Evolutionary conservation across 2,888 invertebrate species (phyloP), one percentile per base, ranked within the genome.

Genomic region (Hydraecia micacea): DNA sequence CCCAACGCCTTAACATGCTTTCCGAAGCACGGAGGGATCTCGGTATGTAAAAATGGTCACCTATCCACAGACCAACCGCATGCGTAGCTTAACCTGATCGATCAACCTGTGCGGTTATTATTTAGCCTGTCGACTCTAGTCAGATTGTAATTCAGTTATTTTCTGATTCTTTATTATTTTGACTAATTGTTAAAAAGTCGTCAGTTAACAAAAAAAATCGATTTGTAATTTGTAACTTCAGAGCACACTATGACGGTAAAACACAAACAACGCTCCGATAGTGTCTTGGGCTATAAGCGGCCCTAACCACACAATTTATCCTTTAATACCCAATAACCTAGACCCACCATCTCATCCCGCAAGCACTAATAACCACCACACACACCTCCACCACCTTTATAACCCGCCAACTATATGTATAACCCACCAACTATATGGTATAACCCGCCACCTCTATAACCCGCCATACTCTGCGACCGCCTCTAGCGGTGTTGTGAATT

Each of bases 401-500:
- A 80, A 58, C 74, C 63, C 52, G 52, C 63, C 32, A 65, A 60
- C 60, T n/a, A n/a, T n/a, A 60, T 28, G 9, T 60, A 28, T 60
- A 73, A 58, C 74, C 63, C 46, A 42, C 65, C 36, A 65, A 62
- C 52, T 70, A 13, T n/a, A 60, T 21, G 7, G 7, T 62, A 28
- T 62, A 73, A 62, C 77, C 66, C 55, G 0, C 28, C 13, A 58
- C 28, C 78, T 60, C 63, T 55, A 49, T 67, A 76, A 18, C 60
- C 75, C 83, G 32, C 71, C 62, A 75, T 71, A 79, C 77, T 79
- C 75, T 39, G 32, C 79, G 78, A 79, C 84, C 80, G 84, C 84
- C 84, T 81, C 79, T 83, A 83, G 89, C 91, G 89, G 91, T 94
- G 93, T 93, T 93, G 91, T 92, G 94, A 95, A 95, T 96, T 95